Conservation (phyloP, 2,888 invertebrate species). For the Torymus auratus region DNA sequence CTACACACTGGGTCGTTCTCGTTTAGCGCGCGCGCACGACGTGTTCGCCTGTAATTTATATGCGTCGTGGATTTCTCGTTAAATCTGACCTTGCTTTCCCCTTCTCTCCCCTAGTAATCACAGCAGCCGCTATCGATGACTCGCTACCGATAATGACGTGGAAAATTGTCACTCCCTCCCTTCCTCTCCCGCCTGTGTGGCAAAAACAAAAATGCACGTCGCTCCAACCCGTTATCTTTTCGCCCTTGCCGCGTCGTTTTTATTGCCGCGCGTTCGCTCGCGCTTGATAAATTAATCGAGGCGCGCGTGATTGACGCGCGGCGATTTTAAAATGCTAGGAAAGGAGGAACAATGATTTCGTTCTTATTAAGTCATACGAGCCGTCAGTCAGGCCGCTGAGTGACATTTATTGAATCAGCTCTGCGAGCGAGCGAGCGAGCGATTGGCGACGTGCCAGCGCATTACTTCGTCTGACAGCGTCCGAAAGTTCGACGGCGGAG, state of each 20-base stretch:
- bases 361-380: slow-evolving; percentile 50
- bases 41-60: slow-evolving; percentile 46
- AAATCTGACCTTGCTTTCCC: slow-evolving; percentile 50
- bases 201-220: not conserved
- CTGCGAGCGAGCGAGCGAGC: slow-evolving; percentile 58
- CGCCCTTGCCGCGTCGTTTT: not conserved
- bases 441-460: slow-evolving; percentile 63
- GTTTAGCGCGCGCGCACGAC: slow-evolving; percentile 19
- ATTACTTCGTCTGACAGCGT: slow-evolving; percentile 61
- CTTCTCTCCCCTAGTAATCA: slow-evolving; percentile 3
- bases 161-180: slow-evolving; percentile 38
- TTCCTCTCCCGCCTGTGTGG: not conserved
- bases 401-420: slow-evolving; percentile 69
- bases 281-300: not conserved
- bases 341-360: slow-evolving; percentile 46
- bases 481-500: slow-evolving; percentile 56
- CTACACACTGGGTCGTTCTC: slow-evolving; percentile 27
- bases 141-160: slow-evolving; percentile 22
- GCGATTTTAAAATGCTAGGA: slow-evolving; percentile 13
- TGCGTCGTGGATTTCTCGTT: slow-evolving; percentile 53
- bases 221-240: not conserved
- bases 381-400: slow-evolving; percentile 54
- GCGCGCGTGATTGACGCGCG: not conserved
- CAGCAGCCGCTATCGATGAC: slow-evolving; percentile 21
- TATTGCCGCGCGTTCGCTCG: too few species aligned